Evolutionary conservation across 2,888 invertebrate genomes (phyloP).

Genomic region (Strigamia crassipes): DNA sequence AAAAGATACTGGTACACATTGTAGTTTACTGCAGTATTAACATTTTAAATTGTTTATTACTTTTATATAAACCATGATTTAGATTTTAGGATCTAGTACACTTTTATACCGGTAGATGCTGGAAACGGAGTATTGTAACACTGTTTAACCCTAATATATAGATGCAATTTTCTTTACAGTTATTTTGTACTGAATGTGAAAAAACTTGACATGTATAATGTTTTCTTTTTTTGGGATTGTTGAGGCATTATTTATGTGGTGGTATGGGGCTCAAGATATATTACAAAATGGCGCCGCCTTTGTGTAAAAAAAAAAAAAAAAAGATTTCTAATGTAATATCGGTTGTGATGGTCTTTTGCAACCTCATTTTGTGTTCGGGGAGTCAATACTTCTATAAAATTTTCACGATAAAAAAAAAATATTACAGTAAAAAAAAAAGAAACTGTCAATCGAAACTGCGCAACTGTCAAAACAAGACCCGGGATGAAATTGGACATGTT

Average conservation of each 20-base stretch:
- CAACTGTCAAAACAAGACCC: not conserved
- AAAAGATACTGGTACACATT: not conserved
- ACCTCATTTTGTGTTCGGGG: too few relatives aligned
- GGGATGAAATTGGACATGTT: not conserved
- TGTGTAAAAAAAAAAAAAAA: too few relatives aligned
- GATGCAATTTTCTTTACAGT: not conserved
- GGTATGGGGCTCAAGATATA: not conserved
- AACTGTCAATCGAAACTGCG: not conserved
- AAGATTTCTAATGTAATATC: too few relatives aligned
- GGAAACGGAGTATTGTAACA: not conserved
- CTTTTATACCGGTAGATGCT: not conserved
- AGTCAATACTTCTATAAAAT: not conserved
- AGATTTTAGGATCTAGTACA: not conserved
- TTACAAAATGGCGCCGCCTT: not conserved
- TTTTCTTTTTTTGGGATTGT: not conserved
- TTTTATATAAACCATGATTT: constrained; percentile 10
- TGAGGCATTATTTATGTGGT: constrained; percentile 34
- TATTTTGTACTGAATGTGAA: not conserved
- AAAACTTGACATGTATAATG: not conserved
- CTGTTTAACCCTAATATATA: not conserved
- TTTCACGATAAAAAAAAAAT: not conserved
- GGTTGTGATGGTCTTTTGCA: too few relatives aligned
- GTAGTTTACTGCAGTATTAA: constrained; percentile 21
- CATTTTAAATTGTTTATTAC: constrained; percentile 12
- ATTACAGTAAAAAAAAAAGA: not conserved